Percentiles rank a stretch among this genome's conserved stretches.
These are phyloP conservation scores for Trichonephila inaurata DNA, from an alignment of 1,140 invertebrate genomes.

Conservation along the genomic window DNA sequence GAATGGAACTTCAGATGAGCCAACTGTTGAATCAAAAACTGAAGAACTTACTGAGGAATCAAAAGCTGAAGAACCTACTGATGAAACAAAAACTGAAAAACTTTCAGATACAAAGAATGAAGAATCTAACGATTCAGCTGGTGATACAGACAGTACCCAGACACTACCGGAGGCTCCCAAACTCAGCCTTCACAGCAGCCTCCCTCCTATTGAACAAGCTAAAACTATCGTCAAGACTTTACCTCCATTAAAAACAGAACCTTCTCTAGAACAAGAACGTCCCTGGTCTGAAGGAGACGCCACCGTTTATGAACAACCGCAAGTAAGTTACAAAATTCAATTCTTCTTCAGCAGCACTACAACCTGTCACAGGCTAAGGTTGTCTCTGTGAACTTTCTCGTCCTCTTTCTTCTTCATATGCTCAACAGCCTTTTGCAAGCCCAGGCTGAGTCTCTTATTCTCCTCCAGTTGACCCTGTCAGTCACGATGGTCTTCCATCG, in stretches of 20 bases:
- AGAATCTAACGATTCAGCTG: not conserved
- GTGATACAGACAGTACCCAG: not conserved
- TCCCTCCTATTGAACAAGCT: not conserved
- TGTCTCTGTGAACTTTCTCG: no score
- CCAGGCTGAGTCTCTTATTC: no score
- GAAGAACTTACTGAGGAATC: not conserved
- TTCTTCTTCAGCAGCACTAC: no score
- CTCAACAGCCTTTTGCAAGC: no score
- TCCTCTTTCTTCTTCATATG: no score
- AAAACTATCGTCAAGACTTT: not conserved
- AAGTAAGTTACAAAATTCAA: not conserved
- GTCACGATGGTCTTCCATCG: no score
- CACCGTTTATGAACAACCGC: constrained; percentile 38
- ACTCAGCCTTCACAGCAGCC: not conserved
- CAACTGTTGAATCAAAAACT: not conserved
- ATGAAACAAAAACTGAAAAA: not conserved
- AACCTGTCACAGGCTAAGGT: no score
- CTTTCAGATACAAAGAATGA: not conserved
- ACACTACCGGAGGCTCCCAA: not conserved
- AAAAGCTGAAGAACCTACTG: not conserved
- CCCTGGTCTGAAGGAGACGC: constrained; percentile 64
- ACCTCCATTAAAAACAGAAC: constrained; percentile 48
- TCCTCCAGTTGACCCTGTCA: no score
- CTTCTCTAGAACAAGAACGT: not conserved
- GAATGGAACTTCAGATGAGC: not conserved